Evolutionary conservation across 2,113 vertebrate genomes (phyloP).

Genomic region (Cavia porcellus): DNA sequence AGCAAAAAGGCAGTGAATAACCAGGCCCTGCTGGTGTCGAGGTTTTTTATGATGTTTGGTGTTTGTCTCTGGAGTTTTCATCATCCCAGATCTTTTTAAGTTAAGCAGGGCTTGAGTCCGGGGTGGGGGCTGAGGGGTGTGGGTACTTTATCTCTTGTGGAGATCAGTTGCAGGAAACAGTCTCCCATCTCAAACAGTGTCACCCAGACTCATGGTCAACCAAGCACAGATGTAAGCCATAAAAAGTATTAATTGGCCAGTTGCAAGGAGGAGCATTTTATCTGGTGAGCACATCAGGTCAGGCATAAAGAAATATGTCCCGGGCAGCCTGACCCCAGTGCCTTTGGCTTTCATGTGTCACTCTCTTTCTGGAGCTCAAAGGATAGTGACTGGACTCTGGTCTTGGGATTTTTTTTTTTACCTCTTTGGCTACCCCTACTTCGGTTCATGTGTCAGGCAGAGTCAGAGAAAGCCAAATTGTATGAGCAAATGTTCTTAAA

Average conservation of each 20-base stretch:
- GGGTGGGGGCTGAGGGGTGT: background rate
- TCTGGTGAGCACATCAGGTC: constrained; percentile 78
- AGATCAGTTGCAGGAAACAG: constrained; percentile 66
- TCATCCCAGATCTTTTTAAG: background rate
- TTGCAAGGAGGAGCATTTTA: constrained; percentile 53
- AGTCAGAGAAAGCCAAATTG: constrained; percentile 16
- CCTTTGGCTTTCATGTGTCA: constrained; percentile 70
- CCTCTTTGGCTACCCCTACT: constrained; percentile 59
- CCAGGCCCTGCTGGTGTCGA: background rate
- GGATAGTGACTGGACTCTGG: constrained; percentile 42
- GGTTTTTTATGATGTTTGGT: background rate
- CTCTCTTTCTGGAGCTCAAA: constrained; percentile 36
- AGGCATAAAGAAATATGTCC: constrained; percentile 60
- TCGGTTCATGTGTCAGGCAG: constrained; percentile 71
- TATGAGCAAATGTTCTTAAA: background rate
- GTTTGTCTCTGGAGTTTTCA: background rate
- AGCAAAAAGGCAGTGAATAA: background rate
- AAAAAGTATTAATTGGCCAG: constrained; percentile 44
- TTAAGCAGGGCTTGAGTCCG: background rate
- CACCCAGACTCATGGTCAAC: constrained; percentile 62
- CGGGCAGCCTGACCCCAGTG: constrained; percentile 77
- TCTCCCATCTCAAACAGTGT: constrained; percentile 54
- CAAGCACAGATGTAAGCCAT: constrained; percentile 70
- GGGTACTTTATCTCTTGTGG: constrained; percentile 49
- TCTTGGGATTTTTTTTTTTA: background rate